Conservation (phyloP, 2,113 vertebrate species). For the human (Homo sapiens) region DNA sequence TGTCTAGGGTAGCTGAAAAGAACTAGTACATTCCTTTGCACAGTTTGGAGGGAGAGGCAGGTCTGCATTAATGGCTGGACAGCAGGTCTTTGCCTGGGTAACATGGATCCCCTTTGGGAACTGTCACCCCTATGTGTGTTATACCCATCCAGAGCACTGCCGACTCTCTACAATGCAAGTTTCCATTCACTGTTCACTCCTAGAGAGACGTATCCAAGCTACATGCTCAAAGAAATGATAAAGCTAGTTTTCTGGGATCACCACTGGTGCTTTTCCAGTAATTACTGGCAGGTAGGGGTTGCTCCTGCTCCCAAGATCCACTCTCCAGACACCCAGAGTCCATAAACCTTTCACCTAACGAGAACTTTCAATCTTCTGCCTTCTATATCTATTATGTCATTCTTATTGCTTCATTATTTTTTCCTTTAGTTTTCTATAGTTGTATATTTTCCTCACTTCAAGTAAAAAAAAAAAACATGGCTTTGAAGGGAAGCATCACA, state of each 20-base stretch:
- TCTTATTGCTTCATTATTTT: not conserved
- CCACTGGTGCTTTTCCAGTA: not conserved
- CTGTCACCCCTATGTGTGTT: not conserved
- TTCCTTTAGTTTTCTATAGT: not conserved
- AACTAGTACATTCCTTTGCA: not conserved
- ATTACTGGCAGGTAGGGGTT: not conserved
- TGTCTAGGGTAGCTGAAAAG: not conserved
- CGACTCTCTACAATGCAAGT: not conserved
- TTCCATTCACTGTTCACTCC: fast-evolving
- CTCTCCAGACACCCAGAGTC: no score
- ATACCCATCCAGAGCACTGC: not conserved
- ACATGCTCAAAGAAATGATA: not conserved
- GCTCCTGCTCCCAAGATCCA: not conserved
- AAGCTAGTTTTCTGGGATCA: not conserved
- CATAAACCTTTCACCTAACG: not conserved
- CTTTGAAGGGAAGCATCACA: not conserved
- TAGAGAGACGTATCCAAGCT: not conserved
- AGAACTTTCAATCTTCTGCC: not conserved
- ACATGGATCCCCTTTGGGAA: no score
- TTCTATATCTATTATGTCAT: not conserved
- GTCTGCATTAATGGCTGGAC: not conserved
- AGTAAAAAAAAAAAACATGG: not conserved
- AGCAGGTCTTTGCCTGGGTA: not conserved
- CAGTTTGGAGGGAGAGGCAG: not conserved
- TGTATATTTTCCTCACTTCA: not conserved